Base-by-base conservation (phyloP, 2,888 invertebrate genomes). In the Chrysolina haemoptera region DNA sequence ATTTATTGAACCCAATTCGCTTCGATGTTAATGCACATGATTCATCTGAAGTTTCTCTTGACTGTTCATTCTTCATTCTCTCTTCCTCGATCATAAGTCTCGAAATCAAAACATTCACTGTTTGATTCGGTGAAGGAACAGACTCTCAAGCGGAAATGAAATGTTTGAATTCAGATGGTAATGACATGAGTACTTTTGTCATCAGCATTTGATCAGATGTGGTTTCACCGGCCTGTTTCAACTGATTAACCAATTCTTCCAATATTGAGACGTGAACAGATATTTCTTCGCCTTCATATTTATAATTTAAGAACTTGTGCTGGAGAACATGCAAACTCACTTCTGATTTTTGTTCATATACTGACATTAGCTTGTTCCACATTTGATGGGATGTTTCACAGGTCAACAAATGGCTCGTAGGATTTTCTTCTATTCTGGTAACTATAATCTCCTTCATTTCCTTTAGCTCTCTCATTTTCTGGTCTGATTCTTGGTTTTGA, bases 201-300 rank as follows among this genome's bases (percentile, higher is more conserved):
- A 73, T 73, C 12, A 73, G 12, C 63, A 73, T 73, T 68, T 59
- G 16, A 27, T 72, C 68, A n/a, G 62, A 62, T 41, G 68, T 68
- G 27, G 59, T 63, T 41, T 68, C 27, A 46, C 59, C 59, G 22
- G 62, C 27, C 27, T 69, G 62, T 20, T 68, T 53, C 4, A 68
- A 55, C 22, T 48, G 41, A 22, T 20, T 48, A 53, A 68, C 50
- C 41, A 69, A 40, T 62, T 69, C 69, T 27, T 43, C 43, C 22
- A 69, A 40, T 46, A 62, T 59, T 41, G 62, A 62, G 35, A 69
- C 18, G 62, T 16, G 62, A 46, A 20, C 27, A 8, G 69, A 62
- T 5, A 69, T 50, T 35, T 10, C 69, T 4, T 62, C 62, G 41
- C 40, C 48, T 35, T 62, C 43, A 40, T 68, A 53, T 55, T 18